Percentiles rank a stretch among this genome's conserved stretches.
phyloP scores from a whole-genome alignment of 2,113 vertebrate genomes.

The Ploceus nigricollis region DNA sequence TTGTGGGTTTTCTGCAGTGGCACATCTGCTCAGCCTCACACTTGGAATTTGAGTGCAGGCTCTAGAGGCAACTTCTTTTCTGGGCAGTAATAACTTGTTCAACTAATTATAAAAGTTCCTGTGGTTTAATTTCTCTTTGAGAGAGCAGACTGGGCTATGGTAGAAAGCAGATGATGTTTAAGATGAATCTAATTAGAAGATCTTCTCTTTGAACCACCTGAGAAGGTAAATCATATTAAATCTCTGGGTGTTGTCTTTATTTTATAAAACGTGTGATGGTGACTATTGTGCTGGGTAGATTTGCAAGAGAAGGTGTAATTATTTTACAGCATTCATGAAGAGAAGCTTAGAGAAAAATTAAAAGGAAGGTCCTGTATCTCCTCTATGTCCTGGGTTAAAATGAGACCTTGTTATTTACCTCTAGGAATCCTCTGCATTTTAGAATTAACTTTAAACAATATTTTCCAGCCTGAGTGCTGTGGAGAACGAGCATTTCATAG shows the following conservation, averaged over 20 bases:
- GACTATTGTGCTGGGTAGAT: neutral
- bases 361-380: neutral
- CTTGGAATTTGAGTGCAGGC: neutral
- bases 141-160: neutral
- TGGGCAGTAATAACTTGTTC: neutral
- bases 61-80: neutral
- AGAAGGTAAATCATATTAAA: conserved; percentile 24
- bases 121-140: neutral
- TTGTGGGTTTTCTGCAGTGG: neutral
- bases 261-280: neutral
- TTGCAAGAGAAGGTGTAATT: neutral
- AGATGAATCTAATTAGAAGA: neutral
- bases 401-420: neutral
- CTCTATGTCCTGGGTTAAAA: neutral
- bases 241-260: neutral
- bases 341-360: neutral
- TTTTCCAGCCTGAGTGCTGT: neutral
- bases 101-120: neutral
- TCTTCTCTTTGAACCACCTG: neutral
- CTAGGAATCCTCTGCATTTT: neutral
- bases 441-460: neutral
- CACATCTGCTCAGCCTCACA: neutral
- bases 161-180: neutral
- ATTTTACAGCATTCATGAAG: neutral
- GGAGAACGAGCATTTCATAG: neutral